Evolutionary conservation across 2,888 invertebrate genomes (phyloP).

Genomic region (Acrocera orbiculus): DNA sequence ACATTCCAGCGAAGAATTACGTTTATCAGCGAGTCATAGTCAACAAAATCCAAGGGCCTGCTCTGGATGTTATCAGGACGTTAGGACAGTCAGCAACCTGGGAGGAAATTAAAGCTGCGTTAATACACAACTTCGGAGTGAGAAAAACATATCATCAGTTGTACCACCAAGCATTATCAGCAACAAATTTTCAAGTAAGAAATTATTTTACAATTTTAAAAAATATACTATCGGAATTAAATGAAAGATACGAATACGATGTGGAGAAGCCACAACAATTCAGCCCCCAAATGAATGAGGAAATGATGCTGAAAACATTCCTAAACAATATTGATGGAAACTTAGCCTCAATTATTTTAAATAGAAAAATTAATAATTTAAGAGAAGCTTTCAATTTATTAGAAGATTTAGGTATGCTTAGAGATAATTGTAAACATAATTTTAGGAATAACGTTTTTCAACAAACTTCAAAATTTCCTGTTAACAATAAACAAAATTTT

Average conservation of each 20-base stretch:
- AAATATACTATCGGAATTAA: constrained; percentile 11
- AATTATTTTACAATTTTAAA: constrained; percentile 10
- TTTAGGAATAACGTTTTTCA: constrained; percentile 6
- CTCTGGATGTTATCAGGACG: constrained; percentile 11
- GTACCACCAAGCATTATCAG: constrained; percentile 5
- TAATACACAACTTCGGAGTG: constrained; percentile 11
- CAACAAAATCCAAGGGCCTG: constrained; percentile 13
- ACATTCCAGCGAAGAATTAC: constrained; percentile 6
- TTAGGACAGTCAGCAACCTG: constrained; percentile 8
- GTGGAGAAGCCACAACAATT: constrained; percentile 11
- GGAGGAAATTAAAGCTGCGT: constrained; percentile 7
- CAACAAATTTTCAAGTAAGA: constrained; percentile 9
- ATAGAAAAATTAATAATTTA: constrained; percentile 6
- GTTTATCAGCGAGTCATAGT: constrained; percentile 11
- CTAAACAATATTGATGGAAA: constrained; percentile 13
- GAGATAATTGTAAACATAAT: constrained; percentile 7
- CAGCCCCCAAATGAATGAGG: constrained; percentile 11
- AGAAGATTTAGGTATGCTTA: constrained; percentile 8
- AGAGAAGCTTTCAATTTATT: constrained; percentile 6
- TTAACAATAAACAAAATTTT: not conserved
- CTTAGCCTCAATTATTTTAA: constrained; percentile 7
- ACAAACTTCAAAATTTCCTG: not conserved
- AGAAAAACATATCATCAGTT: constrained; percentile 9
- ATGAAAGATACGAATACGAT: constrained; percentile 13
- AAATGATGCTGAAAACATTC: constrained; percentile 12